A percentile compares a stretch with the other conserved stretches of the same genome.
Evolutionary conservation across 2,888 invertebrate genomes (phyloP).

Genomic region (Harpalus rufipes): DNA sequence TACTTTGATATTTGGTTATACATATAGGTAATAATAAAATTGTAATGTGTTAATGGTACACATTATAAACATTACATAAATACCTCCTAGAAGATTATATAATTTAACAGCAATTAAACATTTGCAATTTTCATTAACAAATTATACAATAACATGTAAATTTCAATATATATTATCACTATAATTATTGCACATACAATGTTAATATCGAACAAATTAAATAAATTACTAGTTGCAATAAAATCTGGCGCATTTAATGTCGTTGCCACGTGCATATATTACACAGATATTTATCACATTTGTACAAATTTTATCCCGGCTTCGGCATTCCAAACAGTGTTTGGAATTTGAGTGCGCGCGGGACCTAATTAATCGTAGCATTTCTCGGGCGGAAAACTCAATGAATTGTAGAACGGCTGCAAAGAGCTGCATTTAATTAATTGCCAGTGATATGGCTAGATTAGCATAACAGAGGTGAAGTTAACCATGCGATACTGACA

Average conservation of each 20-base stretch:
- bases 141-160: conserved; percentile 44
- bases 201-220: conserved; percentile 63
- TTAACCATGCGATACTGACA: not conserved
- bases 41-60: too few species aligned
- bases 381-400: conserved; percentile 69
- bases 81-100: not conserved
- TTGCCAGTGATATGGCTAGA: conserved; percentile 71
- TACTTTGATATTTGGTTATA: too few species aligned
- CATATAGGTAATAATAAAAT: too few species aligned
- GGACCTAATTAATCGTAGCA: conserved; percentile 66
- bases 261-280: conserved; percentile 27
- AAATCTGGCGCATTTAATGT: conserved; percentile 51
- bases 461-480: conserved; percentile 38
- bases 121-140: not conserved
- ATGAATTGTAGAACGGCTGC: conserved; percentile 70
- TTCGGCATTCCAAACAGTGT: conserved; percentile 22
- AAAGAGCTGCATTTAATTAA: conserved; percentile 73
- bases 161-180: conserved; percentile 54
- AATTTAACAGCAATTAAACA: conserved; percentile 23
- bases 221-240: conserved; percentile 62
- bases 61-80: too few species aligned
- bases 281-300: conserved; percentile 39
- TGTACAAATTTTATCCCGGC: conserved; percentile 47
- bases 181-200: conserved; percentile 64
- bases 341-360: conserved; percentile 12